Evolutionary conservation across 2,113 vertebrate genomes (phyloP), one percentile per base, ranked within the genome.

Genomic region (Sinocyclocheilus rhinocerous): DNA sequence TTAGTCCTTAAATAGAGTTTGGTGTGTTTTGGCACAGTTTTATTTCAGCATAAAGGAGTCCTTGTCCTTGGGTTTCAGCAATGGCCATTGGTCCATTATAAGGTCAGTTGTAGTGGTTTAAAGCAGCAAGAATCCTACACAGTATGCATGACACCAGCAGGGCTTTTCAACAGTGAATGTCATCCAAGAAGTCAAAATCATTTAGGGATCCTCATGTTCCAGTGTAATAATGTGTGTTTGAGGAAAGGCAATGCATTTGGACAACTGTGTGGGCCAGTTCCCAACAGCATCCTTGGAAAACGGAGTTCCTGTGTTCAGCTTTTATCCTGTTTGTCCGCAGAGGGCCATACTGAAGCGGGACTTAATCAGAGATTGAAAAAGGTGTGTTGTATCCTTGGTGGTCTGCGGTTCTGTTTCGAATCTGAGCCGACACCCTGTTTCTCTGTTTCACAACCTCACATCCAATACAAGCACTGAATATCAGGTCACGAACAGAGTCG

Each of bases 1-100:
- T 33, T 33, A n/a, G 84, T 84, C 48, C 59, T 50, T 26, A 42
- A 84, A 84, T 67, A 29, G 0, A 86, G 29, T 75, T 75, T 63
- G 72, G 22, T 52, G 73, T 82, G 69, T 84, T 88, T 91, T 90
- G 89, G 91, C 87, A 84, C 89, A 83, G 85, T 70, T 57, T 76
- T 18, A 55, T 81, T 70, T 77, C 65, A 85, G 33, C 59, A 52
- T 22, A 48, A 33, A 52, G 61, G 69, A 59, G 45, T 69, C 61
- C 76, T 39, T 73, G 11, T 84, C 63, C 76, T 52, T 65, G 69
- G 48, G 75, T 65, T 75, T 78, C n/a, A 55, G 85, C 76, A 48
- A 86, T 45, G 20, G 50, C 65, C 72, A 11, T n/a, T 45, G 75
- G 48, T 70, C 76, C 80, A 78, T 78, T 24, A 26, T 69, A 61